A percentile compares a stretch with the other conserved stretches of the same genome.
These are phyloP conservation scores for Drosophila bunnanda DNA, from an alignment of 2,888 invertebrate species.

Conservation along the genomic window DNA sequence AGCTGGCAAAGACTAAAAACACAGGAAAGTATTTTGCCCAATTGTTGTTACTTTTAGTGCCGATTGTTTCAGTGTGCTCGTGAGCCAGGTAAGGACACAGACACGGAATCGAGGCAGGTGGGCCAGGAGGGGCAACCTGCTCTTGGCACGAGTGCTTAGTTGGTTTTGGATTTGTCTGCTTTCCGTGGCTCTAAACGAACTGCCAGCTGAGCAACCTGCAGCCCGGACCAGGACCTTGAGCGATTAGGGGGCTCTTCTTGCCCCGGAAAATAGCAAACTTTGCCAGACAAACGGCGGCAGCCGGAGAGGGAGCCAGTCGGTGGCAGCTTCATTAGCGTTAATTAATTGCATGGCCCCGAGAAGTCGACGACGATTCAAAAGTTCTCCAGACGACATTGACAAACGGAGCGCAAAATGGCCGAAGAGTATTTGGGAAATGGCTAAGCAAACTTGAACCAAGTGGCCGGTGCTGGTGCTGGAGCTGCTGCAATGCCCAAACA, in stretches of 20 bases:
- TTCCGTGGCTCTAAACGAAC: slow-evolving; percentile 43
- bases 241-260: slow-evolving; percentile 54
- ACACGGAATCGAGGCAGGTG: background rate
- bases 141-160: slow-evolving; percentile 68
- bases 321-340: slow-evolving; percentile 78
- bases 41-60: slow-evolving; percentile 79
- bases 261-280: slow-evolving; percentile 59
- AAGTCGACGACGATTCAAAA: slow-evolving; percentile 60
- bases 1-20: slow-evolving; percentile 48
- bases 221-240: slow-evolving; percentile 56
- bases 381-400: slow-evolving; percentile 65
- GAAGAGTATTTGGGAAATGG: slow-evolving; percentile 25
- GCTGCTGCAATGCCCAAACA: slow-evolving; percentile 61
- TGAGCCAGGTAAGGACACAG: slow-evolving; percentile 14
- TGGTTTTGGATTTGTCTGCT: slow-evolving; percentile 45
- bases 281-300: slow-evolving; percentile 23
- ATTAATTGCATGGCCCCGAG: slow-evolving; percentile 79
- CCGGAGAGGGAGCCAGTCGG: slow-evolving; percentile 26
- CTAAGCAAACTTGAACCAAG: slow-evolving; percentile 19
- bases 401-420: slow-evolving; percentile 78
- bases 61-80: slow-evolving; percentile 61
- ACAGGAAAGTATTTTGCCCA: slow-evolving; percentile 77
- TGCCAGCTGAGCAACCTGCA: slow-evolving; percentile 58
- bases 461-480: background rate
- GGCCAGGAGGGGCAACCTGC: slow-evolving; percentile 39